phyloP scores from a whole-genome alignment of 2,113 vertebrate genomes.

The Ochotona princeps region DNA sequence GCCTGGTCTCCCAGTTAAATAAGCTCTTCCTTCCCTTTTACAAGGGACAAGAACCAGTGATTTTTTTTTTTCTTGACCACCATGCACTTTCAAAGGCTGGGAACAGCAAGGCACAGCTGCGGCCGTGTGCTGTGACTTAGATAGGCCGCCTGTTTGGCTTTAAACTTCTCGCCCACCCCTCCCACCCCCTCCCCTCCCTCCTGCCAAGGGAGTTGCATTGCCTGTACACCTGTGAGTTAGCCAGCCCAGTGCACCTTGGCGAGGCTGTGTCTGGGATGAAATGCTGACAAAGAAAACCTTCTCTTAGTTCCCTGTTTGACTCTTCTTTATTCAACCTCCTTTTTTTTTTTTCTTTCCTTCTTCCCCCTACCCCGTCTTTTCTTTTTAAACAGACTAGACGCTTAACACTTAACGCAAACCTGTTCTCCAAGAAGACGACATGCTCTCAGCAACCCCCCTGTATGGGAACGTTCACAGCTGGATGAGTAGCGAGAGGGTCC shows the following conservation, averaged over 20 bases:
- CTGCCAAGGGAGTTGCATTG: slow-evolving; percentile 73
- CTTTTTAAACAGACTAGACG: slow-evolving; percentile 85
- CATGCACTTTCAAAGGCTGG: background rate
- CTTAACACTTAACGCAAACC: slow-evolving; percentile 81
- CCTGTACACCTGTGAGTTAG: slow-evolving; percentile 78
- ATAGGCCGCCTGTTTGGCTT: background rate
- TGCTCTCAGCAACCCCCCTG: slow-evolving; percentile 93
- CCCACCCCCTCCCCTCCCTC: background rate
- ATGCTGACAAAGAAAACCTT: slow-evolving; percentile 82
- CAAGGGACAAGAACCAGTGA: background rate
- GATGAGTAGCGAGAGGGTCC: slow-evolving; percentile 93
- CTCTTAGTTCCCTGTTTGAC: slow-evolving; percentile 69
- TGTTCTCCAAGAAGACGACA: slow-evolving; percentile 87
- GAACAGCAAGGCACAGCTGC: background rate
- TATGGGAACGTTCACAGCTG: slow-evolving; percentile 93
- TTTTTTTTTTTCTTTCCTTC: slow-evolving; percentile 54
- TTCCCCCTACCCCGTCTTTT: background rate
- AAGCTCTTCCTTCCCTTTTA: background rate
- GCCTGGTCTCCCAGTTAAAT: background rate
- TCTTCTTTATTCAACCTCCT: slow-evolving; percentile 82
- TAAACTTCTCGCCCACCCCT: background rate
- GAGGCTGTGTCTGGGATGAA: slow-evolving; percentile 80
- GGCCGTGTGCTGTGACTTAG: background rate
- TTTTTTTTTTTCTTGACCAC: background rate
- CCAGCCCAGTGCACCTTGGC: slow-evolving; percentile 63